Conservation (phyloP, 1,140 invertebrate genomes). For the Caerostris darwini region DNA sequence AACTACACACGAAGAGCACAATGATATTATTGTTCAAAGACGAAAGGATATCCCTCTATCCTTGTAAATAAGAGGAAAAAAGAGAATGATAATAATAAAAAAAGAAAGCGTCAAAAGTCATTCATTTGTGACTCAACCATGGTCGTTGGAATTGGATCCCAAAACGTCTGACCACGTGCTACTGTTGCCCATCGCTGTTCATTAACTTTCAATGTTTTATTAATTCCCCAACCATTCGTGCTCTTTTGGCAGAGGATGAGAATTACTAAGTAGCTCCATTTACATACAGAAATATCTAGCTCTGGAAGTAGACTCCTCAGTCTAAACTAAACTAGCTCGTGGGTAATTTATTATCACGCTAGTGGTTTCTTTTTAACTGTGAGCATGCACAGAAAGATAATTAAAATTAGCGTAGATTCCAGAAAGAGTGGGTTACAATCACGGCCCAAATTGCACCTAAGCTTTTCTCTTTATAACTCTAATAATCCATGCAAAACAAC, state of each 20-base stretch:
- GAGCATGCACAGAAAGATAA: slow-evolving; percentile 57
- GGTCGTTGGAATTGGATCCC: not conserved
- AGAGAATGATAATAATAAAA: not conserved
- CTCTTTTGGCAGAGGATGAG: slow-evolving; percentile 21
- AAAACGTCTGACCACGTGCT: slow-evolving; percentile 39
- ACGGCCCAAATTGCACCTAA: slow-evolving; percentile 27
- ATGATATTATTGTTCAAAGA: slow-evolving; percentile 42
- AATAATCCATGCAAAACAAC: slow-evolving; percentile 44
- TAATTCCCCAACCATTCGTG: slow-evolving; percentile 59
- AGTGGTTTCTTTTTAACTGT: slow-evolving; percentile 55
- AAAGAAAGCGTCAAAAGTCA: not conserved
- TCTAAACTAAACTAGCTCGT: slow-evolving; percentile 49
- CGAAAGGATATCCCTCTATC: slow-evolving; percentile 36
- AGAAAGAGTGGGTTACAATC: slow-evolving; percentile 48
- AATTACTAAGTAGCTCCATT: slow-evolving; percentile 63
- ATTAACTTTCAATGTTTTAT: slow-evolving; percentile 73
- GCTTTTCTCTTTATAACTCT: slow-evolving; percentile 21
- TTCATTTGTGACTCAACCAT: slow-evolving; percentile 26
- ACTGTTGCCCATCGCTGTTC: slow-evolving; percentile 55
- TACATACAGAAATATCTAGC: slow-evolving; percentile 48
- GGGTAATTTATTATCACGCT: slow-evolving; percentile 62
- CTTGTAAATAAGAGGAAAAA: not conserved
- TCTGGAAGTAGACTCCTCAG: slow-evolving; percentile 25
- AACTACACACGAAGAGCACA: slow-evolving; percentile 20
- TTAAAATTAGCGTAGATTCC: slow-evolving; percentile 33